phyloP scores from a whole-genome alignment of 2,888 invertebrate genomes.

The Eupithecia abbreviata region DNA sequence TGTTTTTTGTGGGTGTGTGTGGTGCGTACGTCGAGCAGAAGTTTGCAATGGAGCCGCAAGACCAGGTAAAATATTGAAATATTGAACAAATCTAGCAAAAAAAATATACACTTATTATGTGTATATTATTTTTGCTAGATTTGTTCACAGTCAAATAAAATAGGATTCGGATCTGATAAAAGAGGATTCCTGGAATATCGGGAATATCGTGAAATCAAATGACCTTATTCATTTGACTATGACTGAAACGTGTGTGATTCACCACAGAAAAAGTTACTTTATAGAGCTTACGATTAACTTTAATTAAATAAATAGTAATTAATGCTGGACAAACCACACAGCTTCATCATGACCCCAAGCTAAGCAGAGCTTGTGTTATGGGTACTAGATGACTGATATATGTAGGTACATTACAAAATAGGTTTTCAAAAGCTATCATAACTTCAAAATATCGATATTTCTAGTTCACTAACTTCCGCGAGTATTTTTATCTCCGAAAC shows the following conservation, averaged over 20 bases:
- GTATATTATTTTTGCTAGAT: neutral
- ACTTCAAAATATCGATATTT: slow-evolving; percentile 15
- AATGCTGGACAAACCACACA: too few species aligned
- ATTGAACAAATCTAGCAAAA: too few species aligned
- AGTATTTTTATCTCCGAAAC: slow-evolving; percentile 29
- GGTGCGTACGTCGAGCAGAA: slow-evolving; percentile 86
- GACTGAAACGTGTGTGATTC: neutral
- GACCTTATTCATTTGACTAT: neutral
- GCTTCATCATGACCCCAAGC: too few species aligned
- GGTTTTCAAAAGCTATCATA: slow-evolving; percentile 1
- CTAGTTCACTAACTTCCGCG: slow-evolving; percentile 9
- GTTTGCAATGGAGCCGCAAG: slow-evolving; percentile 96
- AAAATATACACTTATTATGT: too few species aligned
- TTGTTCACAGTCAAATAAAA: too few species aligned
- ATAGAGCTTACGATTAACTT: too few species aligned
- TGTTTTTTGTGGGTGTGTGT: slow-evolving; percentile 67
- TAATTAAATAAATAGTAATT: too few species aligned
- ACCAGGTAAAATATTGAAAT: slow-evolving; percentile 84
- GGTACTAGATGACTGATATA: too few species aligned
- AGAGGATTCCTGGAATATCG: too few species aligned
- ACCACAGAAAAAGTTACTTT: too few species aligned
- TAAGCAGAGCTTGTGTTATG: too few species aligned
- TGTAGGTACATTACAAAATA: too few species aligned
- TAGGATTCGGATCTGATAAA: neutral
- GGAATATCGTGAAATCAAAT: neutral